Conservation (phyloP, 2,113 vertebrate species). For the Eulacestoma nigropectus region DNA sequence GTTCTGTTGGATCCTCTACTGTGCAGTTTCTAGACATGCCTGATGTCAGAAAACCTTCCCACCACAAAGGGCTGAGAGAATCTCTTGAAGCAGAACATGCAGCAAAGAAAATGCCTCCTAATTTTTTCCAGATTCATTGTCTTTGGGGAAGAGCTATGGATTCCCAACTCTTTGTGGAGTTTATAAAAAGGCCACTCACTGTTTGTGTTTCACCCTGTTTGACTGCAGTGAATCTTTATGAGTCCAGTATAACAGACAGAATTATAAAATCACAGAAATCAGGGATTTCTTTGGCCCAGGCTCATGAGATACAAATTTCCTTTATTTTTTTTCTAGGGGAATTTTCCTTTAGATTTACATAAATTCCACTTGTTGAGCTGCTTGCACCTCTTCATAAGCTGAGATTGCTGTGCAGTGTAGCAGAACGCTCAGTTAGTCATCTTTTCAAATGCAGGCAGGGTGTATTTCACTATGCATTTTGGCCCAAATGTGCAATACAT, state of each 20-base stretch:
- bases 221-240: not conserved
- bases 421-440: not conserved
- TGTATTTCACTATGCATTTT: not conserved
- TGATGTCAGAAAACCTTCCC: not conserved
- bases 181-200: not conserved
- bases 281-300: not conserved
- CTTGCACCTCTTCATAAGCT: accelerated
- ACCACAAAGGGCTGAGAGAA: not conserved
- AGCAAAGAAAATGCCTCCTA: not conserved
- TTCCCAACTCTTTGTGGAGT: not conserved
- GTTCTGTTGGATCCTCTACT: not conserved
- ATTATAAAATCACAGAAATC: not conserved
- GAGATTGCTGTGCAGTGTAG: not conserved
- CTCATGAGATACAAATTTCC: not conserved
- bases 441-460: not conserved
- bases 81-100: not conserved
- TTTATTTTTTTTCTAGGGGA: not conserved
- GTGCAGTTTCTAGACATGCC: not conserved
- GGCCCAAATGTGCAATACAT: accelerated
- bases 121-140: not conserved
- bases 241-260: not conserved
- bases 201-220: not conserved
- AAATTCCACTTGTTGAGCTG: not conserved
- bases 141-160: not conserved
- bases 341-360: not conserved